A percentile compares a stretch with the other conserved stretches of the same genome.
These are phyloP conservation scores for Caenorhabditis drosophilae DNA, from an alignment of 2,888 invertebrate genomes.

Conservation along the genomic window DNA sequence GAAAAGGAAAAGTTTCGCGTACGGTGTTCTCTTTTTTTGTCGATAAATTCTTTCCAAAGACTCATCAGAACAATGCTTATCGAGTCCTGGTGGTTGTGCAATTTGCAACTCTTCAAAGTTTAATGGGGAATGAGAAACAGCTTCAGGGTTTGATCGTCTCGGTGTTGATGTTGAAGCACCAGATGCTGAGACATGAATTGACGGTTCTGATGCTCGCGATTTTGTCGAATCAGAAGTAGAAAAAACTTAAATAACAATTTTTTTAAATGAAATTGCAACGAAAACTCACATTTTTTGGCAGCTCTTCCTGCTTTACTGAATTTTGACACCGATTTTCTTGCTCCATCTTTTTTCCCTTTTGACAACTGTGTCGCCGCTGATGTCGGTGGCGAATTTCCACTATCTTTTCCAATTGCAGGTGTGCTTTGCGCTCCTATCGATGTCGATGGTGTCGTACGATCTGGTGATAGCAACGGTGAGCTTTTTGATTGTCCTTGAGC, in stretches of 20 bases:
- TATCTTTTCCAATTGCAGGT: background rate
- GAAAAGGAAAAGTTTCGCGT: too few species aligned
- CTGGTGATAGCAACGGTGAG: conserved; percentile 5
- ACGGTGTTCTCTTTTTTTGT: background rate
- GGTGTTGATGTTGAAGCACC: background rate
- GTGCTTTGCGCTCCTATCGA: background rate
- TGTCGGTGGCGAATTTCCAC: background rate
- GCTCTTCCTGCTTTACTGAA: conserved; percentile 1
- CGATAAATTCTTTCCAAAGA: background rate
- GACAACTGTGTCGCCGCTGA: background rate
- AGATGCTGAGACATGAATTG: background rate
- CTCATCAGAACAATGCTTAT: conserved; percentile 47
- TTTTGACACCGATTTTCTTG: background rate
- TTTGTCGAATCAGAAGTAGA: background rate
- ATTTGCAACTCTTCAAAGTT: conserved; percentile 23
- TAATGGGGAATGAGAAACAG: background rate
- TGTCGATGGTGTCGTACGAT: background rate
- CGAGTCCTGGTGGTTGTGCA: conserved; percentile 54
- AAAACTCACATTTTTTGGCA: conserved; percentile 5
- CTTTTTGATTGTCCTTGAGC: conserved; percentile 11
- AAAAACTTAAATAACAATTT: conserved; percentile 6
- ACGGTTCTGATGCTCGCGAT: background rate
- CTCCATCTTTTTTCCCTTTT: conserved; percentile 2
- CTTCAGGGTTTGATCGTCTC: conserved; percentile 1
- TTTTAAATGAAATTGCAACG: background rate